Percentiles rank a stretch among this genome's conserved stretches.
phyloP scores from a whole-genome alignment of 2,888 invertebrate species.

The Druceiella hillmani region DNA sequence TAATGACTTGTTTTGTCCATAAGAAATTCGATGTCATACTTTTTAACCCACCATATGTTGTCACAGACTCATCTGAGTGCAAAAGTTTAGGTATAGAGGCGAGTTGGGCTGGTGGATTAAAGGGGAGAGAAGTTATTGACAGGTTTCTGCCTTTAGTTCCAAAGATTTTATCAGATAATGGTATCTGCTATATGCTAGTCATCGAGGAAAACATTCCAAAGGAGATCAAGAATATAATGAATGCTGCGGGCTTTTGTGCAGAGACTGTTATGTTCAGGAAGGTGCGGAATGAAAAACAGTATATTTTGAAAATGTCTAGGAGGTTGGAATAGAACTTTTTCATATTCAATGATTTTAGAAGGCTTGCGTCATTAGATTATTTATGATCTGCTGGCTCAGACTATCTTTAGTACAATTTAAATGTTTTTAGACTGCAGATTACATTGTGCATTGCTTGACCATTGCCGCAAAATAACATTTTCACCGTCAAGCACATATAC shows the following conservation, averaged over 20 bases:
- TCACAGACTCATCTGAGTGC: constrained; percentile 74
- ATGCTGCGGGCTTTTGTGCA: constrained; percentile 51
- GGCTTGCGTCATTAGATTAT: too few species aligned
- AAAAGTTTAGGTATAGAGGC: constrained; percentile 48
- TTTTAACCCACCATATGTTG: constrained; percentile 98
- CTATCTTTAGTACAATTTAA: too few species aligned
- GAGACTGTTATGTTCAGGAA: constrained; percentile 63
- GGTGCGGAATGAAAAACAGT: constrained; percentile 83
- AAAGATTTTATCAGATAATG: constrained; percentile 63
- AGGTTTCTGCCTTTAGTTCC: constrained; percentile 65
- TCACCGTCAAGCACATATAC: too few species aligned
- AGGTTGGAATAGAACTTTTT: too few species aligned
- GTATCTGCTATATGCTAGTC: constrained; percentile 82
- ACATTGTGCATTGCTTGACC: too few species aligned
- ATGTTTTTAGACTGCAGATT: too few species aligned
- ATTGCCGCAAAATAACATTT: too few species aligned
- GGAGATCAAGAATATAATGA: constrained; percentile 60
- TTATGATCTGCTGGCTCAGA: too few species aligned
- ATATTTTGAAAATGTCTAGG: constrained; percentile 66
- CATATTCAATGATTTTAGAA: too few species aligned
- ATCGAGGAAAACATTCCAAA: constrained; percentile 84
- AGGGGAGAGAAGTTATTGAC: constrained; percentile 74
- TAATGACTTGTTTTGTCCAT: constrained; percentile 51
- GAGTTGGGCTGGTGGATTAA: constrained; percentile 75
- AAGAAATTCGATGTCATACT: constrained; percentile 77